Percentiles rank a stretch among this genome's conserved stretches.
Conservation (phyloP, 1,140 invertebrate genomes). For the Micrasema minimum region DNA sequence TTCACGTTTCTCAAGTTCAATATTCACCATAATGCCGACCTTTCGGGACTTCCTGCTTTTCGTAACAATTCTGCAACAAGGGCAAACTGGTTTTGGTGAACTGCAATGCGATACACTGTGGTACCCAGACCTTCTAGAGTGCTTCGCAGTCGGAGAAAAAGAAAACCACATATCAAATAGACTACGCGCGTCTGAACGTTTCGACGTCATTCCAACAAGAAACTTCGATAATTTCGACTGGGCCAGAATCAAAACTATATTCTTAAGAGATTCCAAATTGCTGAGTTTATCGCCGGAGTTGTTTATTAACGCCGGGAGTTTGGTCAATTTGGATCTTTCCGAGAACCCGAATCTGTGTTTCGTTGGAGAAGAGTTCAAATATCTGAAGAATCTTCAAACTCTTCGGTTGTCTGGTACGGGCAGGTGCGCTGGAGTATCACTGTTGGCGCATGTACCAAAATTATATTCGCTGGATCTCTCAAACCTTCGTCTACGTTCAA, state of each 20-base stretch:
- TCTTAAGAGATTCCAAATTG: neutral
- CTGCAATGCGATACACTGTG: neutral
- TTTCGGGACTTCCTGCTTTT: too few relatives aligned
- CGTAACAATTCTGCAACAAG: too few relatives aligned
- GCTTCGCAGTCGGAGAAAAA: neutral
- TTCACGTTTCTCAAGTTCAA: too few relatives aligned
- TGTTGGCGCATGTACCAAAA: neutral
- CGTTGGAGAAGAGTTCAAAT: neutral
- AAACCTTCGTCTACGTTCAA: neutral
- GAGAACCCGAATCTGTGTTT: neutral
- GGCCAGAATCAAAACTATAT: neutral
- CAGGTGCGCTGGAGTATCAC: neutral
- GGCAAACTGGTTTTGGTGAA: slow-evolving; percentile 3
- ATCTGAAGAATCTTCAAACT: neutral
- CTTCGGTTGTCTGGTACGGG: neutral
- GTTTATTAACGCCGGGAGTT: neutral
- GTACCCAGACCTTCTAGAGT: neutral
- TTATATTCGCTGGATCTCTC: neutral
- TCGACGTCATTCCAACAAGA: neutral
- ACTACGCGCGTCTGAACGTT: neutral
- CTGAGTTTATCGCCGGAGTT: neutral
- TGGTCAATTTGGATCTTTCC: slow-evolving; percentile 1
- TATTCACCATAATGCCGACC: too few relatives aligned
- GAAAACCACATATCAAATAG: neutral
- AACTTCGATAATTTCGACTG: neutral